Evolutionary conservation across 1,140 invertebrate species (phyloP), one percentile per base, ranked within the genome.

Genomic region (Meloidogyne hapla): DNA sequence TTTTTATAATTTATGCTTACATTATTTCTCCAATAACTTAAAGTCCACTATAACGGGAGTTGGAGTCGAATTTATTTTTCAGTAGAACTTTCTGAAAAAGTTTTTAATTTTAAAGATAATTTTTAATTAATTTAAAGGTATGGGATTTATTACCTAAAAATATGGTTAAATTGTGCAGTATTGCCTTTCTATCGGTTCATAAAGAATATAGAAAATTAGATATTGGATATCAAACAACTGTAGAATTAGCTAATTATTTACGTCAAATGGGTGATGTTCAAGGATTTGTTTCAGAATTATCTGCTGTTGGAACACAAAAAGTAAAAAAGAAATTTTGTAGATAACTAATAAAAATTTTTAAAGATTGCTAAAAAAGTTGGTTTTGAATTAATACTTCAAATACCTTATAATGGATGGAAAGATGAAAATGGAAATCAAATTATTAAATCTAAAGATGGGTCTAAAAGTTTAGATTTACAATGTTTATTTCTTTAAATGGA

Each of bases 331-430:
- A 56, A n/a, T n/a, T n/a, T 56, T 56, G n/a, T n/a, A n/a, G 5
- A 56, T n/a, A 56, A 56, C 9, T 4, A 38, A 38, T 38, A 45
- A 15, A 15, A 6, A 56, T n/a, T 4, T 56, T 56, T 56, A n/a
- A 15, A n/a, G 18, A n/a, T 56, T n/a, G 4, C 18, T 6, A 18
- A 13, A n/a, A n/a, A 56, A 56, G 6, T 21, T 56, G 48, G 48
- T 56, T 56, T 56, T 56, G 48, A 56, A 56, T n/a, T n/a, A n/a
- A n/a, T 56, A 56, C 48, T 56, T 56, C 48, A 56, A 56, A 56
- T 56, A n/a, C 48, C 48, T 21, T 56, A 56, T n/a, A n/a, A 56
- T n/a, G 48, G 48, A n/a, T 56, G 48, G 48, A 56, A 56, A 21
- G 48, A 56, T 21, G 48, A 56, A 56, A 56, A 21, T 1, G 48